Conservation (phyloP, 1,140 invertebrate species). For the Contarinia nasturtii region DNA sequence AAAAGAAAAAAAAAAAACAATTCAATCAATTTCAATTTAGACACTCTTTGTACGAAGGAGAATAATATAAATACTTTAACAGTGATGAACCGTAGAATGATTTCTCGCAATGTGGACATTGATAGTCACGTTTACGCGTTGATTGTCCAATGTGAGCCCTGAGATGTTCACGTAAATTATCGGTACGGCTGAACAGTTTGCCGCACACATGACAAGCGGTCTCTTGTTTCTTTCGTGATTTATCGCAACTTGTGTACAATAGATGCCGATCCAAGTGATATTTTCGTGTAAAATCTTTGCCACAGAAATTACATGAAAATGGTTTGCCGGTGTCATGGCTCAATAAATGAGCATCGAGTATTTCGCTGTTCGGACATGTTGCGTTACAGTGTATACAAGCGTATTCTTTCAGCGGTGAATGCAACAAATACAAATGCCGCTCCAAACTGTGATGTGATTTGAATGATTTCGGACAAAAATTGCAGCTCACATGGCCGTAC, state of each 20-base stretch:
- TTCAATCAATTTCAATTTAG: not conserved
- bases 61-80: constrained; percentile 21
- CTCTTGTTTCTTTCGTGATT: constrained; percentile 16
- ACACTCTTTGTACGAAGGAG: not conserved
- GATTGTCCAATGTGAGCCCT: constrained; percentile 46
- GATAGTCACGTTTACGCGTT: constrained; percentile 39
- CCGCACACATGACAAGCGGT: constrained; percentile 40
- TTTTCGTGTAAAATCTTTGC: constrained; percentile 49
- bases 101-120: constrained; percentile 45
- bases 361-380: constrained; percentile 14
- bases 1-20: constrained; percentile 1
- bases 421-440: constrained; percentile 20
- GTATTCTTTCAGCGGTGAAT: constrained; percentile 15
- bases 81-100: constrained; percentile 47
- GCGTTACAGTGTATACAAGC: constrained; percentile 22
- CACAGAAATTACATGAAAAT: constrained; percentile 27
- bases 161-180: constrained; percentile 56
- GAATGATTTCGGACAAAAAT: constrained; percentile 23
- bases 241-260: constrained; percentile 50
- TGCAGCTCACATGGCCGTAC: constrained; percentile 21
- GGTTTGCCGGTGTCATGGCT: constrained; percentile 20
- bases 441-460: constrained; percentile 21
- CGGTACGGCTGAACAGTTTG: constrained; percentile 50
- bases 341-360: constrained; percentile 18
- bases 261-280: constrained; percentile 59